phyloP scores from a whole-genome alignment of 1,140 invertebrate genomes.

The Bombus fervidus region DNA sequence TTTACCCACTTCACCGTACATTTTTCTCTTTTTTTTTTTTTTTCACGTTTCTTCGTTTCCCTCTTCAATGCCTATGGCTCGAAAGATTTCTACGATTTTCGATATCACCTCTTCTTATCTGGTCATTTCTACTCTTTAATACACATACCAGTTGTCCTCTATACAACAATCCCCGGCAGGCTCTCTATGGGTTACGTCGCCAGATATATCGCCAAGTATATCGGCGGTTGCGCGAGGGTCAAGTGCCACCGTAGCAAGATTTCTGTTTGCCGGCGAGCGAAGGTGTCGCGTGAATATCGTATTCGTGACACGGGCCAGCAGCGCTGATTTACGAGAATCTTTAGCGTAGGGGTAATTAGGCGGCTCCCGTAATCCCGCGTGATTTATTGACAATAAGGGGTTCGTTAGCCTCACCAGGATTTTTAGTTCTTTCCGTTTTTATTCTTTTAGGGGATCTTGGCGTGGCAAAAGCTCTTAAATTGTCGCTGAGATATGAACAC shows the following conservation, averaged over 20 bases:
- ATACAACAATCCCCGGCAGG: background rate
- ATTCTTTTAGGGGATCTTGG: background rate
- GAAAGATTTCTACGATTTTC: constrained; percentile 28
- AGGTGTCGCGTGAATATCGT: constrained; percentile 24
- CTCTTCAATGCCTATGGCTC: background rate
- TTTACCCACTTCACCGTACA: background rate
- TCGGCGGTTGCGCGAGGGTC: background rate
- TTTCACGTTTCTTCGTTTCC: background rate
- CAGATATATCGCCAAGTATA: constrained; percentile 28
- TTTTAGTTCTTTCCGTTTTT: background rate
- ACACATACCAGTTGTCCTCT: constrained; percentile 1
- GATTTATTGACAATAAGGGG: constrained; percentile 1
- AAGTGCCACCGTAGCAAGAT: constrained; percentile 34
- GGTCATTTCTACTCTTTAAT: constrained; percentile 43
- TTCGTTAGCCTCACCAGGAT: background rate
- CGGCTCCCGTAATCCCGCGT: background rate
- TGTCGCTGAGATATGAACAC: background rate
- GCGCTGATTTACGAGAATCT: constrained; percentile 19
- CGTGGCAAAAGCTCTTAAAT: background rate
- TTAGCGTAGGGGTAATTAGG: constrained; percentile 9
- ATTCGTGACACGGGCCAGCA: constrained; percentile 1
- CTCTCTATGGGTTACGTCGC: background rate
- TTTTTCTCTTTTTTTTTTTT: background rate
- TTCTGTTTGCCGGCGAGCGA: background rate
- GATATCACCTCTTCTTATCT: constrained; percentile 37